Base-by-base conservation (phyloP, 2,113 vertebrate species). In the Drymodes brunneopygia region DNA sequence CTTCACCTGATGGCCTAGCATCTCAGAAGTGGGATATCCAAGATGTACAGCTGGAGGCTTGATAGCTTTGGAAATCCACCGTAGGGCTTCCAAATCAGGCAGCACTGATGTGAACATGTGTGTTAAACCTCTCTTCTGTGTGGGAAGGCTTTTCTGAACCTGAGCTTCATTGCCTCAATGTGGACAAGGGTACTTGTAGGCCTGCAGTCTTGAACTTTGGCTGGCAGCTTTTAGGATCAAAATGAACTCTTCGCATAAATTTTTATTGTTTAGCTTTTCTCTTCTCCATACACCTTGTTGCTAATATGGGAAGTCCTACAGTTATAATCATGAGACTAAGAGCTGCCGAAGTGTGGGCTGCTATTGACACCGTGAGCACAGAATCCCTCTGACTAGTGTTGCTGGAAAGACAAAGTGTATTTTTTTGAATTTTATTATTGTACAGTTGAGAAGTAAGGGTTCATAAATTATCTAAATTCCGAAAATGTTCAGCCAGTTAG, bases 341-440 rank as follows among this genome's bases (percentile, higher is more conserved):
- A 27, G 66, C 84, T 92, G 91, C 78, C 51, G 11, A 91, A 86
- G 47, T 81, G 85, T 87, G 78, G 91, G 31, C 91, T 95, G 88
- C 79, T 42, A 31, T 58, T 93, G 81, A 84, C 6, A 14, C 80
- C 18, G 6, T 25, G 45, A 96, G 50, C 69, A 90, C 54, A 42
- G 71, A 81, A 47, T 93, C 47, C 38, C 60, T 95, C 82, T 86
- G 90, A 97, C 83, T 92, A 90, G 67, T 94, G 82, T 94, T 97
- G 90, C 75, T 97, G 88, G 89, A 90, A 97, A 97, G 60, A 90
- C 62, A 40, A 93, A 88, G 85, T 27, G 7, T 91, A 90, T 92
- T 97, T 97, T 95, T 94, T 84, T 90, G 33, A 78, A 96, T 78
- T 94, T 92, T 96, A 88, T 74, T 96, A 81, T 82, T 97, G 89